A percentile compares a stretch with the other conserved stretches of the same genome.
These are phyloP conservation scores for Mayetiola destructor DNA, from an alignment of 2,888 invertebrate genomes.

Conservation along the genomic window DNA sequence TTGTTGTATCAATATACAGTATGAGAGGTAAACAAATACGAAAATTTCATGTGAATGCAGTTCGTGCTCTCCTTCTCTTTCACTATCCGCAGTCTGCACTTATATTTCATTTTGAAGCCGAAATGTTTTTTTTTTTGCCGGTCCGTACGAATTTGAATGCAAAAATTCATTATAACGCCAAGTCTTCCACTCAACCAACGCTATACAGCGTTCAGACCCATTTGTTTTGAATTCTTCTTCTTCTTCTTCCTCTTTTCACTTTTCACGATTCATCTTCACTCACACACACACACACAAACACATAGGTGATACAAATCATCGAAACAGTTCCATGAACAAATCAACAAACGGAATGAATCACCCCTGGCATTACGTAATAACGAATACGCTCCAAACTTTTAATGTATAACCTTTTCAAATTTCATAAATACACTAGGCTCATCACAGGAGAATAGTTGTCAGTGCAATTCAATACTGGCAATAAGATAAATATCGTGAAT, in stretches of 20 bases:
- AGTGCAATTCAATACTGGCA: background rate
- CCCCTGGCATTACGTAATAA: slow-evolving; percentile 9
- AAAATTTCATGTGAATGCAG: no score
- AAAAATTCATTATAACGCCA: slow-evolving; percentile 1
- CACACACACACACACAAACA: no score
- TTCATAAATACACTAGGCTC: background rate
- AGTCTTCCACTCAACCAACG: background rate
- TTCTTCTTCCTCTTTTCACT: no score
- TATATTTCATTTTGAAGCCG: background rate
- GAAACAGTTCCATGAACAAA: no score
- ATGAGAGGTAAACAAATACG: no score
- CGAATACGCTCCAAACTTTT: slow-evolving; percentile 8
- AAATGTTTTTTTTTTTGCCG: background rate
- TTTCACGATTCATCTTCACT: no score
- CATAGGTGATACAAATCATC: no score
- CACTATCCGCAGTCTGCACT: no score
- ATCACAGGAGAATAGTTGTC: background rate
- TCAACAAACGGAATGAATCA: slow-evolving; percentile 3
- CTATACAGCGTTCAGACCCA: no score
- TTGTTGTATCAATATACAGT: no score
- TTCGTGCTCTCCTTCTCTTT: no score
- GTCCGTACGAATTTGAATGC: background rate
- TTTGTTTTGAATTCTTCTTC: no score
- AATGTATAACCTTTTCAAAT: slow-evolving; percentile 13
- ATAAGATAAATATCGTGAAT: slow-evolving; percentile 10